phyloP scores from a whole-genome alignment of 2,113 vertebrate species.

The Erythrolamprus reginae region DNA sequence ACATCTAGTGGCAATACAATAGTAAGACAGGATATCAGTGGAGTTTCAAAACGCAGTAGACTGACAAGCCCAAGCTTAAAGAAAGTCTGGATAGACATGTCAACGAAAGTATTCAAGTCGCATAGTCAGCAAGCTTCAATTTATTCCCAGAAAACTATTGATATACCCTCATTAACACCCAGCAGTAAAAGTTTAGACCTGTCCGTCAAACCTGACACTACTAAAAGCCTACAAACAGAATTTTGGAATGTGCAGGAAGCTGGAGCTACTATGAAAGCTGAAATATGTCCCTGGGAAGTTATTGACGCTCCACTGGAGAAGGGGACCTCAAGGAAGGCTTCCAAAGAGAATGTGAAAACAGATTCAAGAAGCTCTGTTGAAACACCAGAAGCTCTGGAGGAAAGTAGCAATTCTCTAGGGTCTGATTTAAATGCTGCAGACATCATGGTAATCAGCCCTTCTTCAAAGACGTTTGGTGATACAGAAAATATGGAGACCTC shows the following conservation, averaged over 20 bases:
- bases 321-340: background rate
- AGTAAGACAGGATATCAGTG: background rate
- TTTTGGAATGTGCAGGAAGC: constrained; percentile 51
- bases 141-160: constrained; percentile 21
- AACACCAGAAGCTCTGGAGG: background rate
- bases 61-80: background rate
- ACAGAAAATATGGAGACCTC: constrained; percentile 40
- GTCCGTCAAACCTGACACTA: background rate
- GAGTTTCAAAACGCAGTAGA: background rate
- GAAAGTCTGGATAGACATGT: constrained; percentile 22
- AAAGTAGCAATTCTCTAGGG: constrained; percentile 8
- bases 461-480: background rate
- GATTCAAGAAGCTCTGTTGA: constrained; percentile 5
- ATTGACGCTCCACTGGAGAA: background rate
- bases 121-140: constrained; percentile 24
- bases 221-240: constrained; percentile 37
- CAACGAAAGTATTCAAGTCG: constrained; percentile 4
- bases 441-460: background rate
- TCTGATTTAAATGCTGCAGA: constrained; percentile 1
- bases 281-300: constrained; percentile 65
- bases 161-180: rapidly evolving
- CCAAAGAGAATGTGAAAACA: background rate
- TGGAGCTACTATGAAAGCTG: constrained; percentile 35
- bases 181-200: background rate
- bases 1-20: background rate